phyloP scores from a whole-genome alignment of 2,113 vertebrate species.

The Pomatorhinus ruficollis region DNA sequence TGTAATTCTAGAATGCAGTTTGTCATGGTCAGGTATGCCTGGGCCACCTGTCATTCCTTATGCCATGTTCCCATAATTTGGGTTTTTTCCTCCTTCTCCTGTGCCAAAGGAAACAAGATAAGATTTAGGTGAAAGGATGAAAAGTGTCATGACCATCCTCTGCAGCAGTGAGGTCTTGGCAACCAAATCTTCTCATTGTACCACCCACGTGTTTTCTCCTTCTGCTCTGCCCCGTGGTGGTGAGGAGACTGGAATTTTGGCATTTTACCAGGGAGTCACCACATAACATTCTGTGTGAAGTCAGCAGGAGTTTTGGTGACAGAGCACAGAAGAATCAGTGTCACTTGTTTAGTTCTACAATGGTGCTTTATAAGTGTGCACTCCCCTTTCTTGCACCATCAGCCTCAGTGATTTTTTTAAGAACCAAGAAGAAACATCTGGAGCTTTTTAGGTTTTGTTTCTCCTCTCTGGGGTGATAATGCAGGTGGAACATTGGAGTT shows the following conservation, averaged over 20 bases:
- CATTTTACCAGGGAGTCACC: not conserved
- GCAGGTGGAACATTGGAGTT: not conserved
- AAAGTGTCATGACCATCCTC: not conserved
- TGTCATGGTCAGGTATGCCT: not conserved
- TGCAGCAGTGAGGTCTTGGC: fast-evolving
- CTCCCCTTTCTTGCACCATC: not conserved
- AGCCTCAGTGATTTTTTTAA: not conserved
- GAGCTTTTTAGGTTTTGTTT: not conserved
- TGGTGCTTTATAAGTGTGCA: not conserved
- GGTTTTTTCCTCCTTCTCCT: not conserved
- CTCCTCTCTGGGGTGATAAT: not conserved
- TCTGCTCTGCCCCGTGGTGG: fast-evolving
- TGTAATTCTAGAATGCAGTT: not conserved
- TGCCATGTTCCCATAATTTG: fast-evolving
- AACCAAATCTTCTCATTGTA: not conserved
- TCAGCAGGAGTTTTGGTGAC: not conserved
- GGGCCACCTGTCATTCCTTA: not conserved
- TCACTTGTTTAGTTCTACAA: not conserved
- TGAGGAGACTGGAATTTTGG: not conserved
- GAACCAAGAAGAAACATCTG: not conserved
- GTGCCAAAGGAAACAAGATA: not conserved
- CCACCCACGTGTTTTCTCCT: fast-evolving
- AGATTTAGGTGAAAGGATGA: not conserved
- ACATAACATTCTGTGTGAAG: not conserved
- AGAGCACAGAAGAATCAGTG: not conserved